These are phyloP conservation scores for Euphonia xanthogaster DNA, from an alignment of 2,797 vertebrate species.

Conservation along the genomic window DNA sequence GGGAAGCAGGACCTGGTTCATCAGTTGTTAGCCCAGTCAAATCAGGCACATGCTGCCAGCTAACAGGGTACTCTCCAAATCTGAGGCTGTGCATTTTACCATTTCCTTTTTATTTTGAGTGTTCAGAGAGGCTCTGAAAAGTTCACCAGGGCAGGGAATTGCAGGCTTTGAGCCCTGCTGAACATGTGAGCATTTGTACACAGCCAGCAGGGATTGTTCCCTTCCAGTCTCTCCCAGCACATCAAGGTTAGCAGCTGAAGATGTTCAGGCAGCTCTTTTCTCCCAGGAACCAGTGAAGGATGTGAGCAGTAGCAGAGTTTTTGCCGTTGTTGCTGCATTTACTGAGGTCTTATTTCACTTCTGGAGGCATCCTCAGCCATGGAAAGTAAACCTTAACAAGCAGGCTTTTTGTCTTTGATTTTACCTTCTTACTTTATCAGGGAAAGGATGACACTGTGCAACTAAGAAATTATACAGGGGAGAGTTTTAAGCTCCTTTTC, in stretches of 20 bases:
- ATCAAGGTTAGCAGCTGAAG: not conserved
- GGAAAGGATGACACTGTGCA: fast-evolving
- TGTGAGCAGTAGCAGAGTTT: not conserved
- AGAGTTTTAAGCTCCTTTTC: not conserved
- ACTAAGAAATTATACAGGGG: not conserved
- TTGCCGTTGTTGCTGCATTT: not conserved
- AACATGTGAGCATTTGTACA: not conserved
- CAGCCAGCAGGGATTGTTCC: not conserved
- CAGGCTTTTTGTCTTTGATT: not conserved
- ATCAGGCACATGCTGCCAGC: not conserved
- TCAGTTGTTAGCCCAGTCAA: not conserved
- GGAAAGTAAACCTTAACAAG: not conserved
- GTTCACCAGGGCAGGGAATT: not conserved
- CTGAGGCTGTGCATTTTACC: not conserved
- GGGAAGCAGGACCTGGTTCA: not conserved
- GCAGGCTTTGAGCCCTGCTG: not conserved
- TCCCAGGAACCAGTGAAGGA: not conserved
- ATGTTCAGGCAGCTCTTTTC: not conserved
- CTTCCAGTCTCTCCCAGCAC: not conserved
- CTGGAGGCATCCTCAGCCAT: not conserved
- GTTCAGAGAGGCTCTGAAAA: not conserved
- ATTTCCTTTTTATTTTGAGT: not conserved
- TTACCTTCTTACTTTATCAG: not conserved
- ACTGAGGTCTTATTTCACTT: not conserved
- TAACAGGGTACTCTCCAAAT: not conserved